Base-by-base conservation (phyloP, 2,888 invertebrate species). In the Hermodice carunculata region DNA sequence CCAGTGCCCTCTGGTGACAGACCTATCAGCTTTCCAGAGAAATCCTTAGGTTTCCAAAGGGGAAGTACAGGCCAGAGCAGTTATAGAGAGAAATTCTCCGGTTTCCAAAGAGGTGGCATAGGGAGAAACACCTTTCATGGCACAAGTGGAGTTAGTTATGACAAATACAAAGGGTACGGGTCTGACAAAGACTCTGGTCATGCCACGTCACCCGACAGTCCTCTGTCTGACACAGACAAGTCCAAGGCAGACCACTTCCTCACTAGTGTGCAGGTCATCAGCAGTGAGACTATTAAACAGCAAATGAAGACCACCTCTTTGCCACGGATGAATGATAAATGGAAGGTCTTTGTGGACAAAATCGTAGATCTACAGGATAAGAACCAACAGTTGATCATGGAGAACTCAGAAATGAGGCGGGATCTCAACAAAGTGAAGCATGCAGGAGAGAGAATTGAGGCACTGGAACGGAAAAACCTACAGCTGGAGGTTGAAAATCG, bases 291-390 rank as follows among this genome's bases (percentile, higher is more conserved):
- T 4, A 54, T 61, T 19, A 19, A 29, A 19, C 53, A 54, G 2
- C 26, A 40, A 19, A 40, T 43, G 6, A 19, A 37, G 14, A n/a
- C 28, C n/a, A 19, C 54, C 1, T 22, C 17, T 8, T 5, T 19
- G 37, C 14, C 29, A 3, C 53, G 31, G 32, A 51, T 32, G 24
- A 44, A 32, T 26, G 63, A 64, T 43, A 62, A 62, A 40, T 63
- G 63, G 54, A 60, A 64, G 42, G 32, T 51, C 29, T 51, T 67
- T 24, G 63, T 67, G 14, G 61, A 60, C 48, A 67, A 64, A 40
- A 56, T 67, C 19, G 53, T 67, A 3, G 67, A 67, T 17, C 49
- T 67, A 14, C 67, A 67, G 37, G 56, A 67, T 34, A 52, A 56
- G 52, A 67, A 67, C 40, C 63, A 67, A 24, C n/a, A 53, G 32